Evolutionary conservation across 2,888 invertebrate genomes (phyloP), one percentile per base, ranked within the genome.

Genomic region (Crocallis elinguaria): DNA sequence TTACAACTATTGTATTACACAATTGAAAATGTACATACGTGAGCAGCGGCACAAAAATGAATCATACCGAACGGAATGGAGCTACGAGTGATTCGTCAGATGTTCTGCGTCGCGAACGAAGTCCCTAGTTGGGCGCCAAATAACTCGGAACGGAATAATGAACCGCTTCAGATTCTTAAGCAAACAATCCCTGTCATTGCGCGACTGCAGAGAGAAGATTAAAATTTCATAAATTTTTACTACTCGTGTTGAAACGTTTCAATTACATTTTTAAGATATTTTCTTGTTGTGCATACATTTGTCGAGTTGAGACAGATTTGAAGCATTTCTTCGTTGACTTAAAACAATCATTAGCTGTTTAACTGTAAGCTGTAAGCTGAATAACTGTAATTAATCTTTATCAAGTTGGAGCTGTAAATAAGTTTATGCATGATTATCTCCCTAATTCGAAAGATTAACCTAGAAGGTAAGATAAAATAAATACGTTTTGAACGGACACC

Each of bases 401-500:
- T 19, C 7, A 11, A 19, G n/a, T 19, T 17, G 12, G 13, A 21
- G 30, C 21, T 21, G 21, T 37, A 11, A 37, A 39, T 51, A 42
- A 23, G 11, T 45, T 37, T 49, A 52, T 59, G 52, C 60, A 69
- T 71, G 62, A 67, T 63, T 69, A 70, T 69, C 67, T 67, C 57
- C 62, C 66, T 78, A 77, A 82, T 84, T 77, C 75, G 54, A 60
- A 60, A 78, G 80, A 86, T 86, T 87, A 84, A 75, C 80, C 74
- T 70, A 79, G 71, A 79, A 79, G 79, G 79, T 79, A 62, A 76
- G 73, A 82, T 82, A 82, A 76, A 86, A 85, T 84, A 86, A 87
- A 87, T 86, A 86, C 79, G 78, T 82, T 88, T 71, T 71, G 79
- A 82, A 80, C 75, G 85, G 86, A 88, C 88, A 88, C 83, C 78